Percentiles rank a stretch among this genome's conserved stretches.
Evolutionary conservation across 1,140 invertebrate genomes (phyloP).

Genomic region (Brachionus sp.): DNA sequence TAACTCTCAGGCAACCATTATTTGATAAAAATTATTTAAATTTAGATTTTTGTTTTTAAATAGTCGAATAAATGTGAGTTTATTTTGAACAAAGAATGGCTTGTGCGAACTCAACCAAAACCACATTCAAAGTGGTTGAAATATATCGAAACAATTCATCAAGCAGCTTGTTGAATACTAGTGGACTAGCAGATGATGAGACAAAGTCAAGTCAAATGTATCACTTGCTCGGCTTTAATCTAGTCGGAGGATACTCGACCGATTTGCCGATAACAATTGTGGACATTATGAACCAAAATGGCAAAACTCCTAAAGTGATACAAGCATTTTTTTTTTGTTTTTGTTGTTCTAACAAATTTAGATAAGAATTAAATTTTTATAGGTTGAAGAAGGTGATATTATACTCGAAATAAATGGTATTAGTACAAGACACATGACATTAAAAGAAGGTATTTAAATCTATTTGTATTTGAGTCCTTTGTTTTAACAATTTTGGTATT

Average conservation of each 20-base stretch:
- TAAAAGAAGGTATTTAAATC: slow-evolving; percentile 37
- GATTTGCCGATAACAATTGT: slow-evolving; percentile 27
- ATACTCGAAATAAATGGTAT: slow-evolving; percentile 45
- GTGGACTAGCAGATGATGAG: background rate
- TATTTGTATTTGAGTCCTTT: background rate
- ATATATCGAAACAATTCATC: slow-evolving; percentile 38
- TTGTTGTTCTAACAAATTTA: background rate
- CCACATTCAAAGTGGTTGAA: slow-evolving; percentile 43
- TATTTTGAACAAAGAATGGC: background rate
- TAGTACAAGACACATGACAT: slow-evolving; percentile 14
- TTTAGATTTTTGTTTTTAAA: background rate
- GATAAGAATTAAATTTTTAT: background rate
- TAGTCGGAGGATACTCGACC: slow-evolving; percentile 21
- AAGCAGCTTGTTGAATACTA: background rate
- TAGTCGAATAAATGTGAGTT: background rate
- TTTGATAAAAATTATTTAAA: background rate
- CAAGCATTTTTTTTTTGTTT: background rate
- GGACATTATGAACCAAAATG: slow-evolving; percentile 24
- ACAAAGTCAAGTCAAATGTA: background rate
- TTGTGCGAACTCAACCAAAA: background rate
- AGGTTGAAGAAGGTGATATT: slow-evolving; percentile 42
- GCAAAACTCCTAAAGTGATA: background rate
- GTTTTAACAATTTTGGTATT: background rate
- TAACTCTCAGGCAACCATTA: background rate
- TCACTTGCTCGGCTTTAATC: slow-evolving; percentile 5